A percentile compares a stretch with the other conserved stretches of the same genome.
phyloP scores from a whole-genome alignment of 2,888 invertebrate species.

The Caenorhabditis sp. region DNA sequence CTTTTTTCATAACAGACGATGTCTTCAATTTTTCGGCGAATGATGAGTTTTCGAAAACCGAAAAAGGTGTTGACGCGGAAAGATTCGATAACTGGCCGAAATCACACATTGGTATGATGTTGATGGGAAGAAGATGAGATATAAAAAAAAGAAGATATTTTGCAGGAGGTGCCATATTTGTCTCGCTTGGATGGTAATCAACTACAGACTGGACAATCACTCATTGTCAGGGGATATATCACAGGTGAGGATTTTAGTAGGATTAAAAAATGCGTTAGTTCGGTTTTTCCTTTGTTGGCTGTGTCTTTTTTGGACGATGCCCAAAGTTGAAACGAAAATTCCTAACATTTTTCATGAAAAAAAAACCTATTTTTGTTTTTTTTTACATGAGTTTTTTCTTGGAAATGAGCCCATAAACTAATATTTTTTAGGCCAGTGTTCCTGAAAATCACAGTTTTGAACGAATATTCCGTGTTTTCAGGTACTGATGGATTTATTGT shows the following conservation, averaged over 20 bases:
- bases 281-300: too few relatives aligned
- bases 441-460: too few relatives aligned
- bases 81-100: constrained; percentile 69
- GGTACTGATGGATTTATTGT: constrained; percentile 64
- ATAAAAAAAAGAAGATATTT: neutral
- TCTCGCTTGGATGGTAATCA: constrained; percentile 68
- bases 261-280: too few relatives aligned
- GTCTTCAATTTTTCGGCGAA: constrained; percentile 61
- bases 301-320: too few relatives aligned
- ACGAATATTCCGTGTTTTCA: constrained; percentile 19
- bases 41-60: constrained; percentile 46
- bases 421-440: too few relatives aligned
- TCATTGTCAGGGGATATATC: constrained; percentile 68
- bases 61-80: constrained; percentile 64
- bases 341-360: too few relatives aligned
- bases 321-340: too few relatives aligned
- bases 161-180: constrained; percentile 68
- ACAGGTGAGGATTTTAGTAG: constrained; percentile 50
- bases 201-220: constrained; percentile 68
- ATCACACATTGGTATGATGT: constrained; percentile 68
- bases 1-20: constrained; percentile 24
- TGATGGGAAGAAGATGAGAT: constrained; percentile 11
- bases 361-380: too few relatives aligned
- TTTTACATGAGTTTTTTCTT: too few relatives aligned
- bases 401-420: too few relatives aligned